phyloP scores from a whole-genome alignment of 2,797 vertebrate genomes.

The Gadopsis bispinosus region DNA sequence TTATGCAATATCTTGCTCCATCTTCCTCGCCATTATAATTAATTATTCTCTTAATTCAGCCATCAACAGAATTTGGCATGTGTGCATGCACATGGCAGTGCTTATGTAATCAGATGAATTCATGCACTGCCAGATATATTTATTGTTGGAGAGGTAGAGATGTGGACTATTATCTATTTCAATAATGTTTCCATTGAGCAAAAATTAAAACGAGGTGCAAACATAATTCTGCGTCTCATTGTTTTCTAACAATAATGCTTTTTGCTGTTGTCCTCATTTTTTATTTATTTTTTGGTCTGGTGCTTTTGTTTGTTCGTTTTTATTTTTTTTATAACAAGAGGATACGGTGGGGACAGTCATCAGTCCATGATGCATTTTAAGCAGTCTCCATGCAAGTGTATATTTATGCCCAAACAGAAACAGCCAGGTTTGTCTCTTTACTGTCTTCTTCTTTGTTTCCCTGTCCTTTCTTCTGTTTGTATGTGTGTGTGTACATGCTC shows the following conservation, averaged over 20 bases:
- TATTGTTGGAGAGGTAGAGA: constrained; percentile 39
- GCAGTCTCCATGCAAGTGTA: constrained; percentile 15
- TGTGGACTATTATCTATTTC: constrained; percentile 42
- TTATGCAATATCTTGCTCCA: constrained; percentile 66
- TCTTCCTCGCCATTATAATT: constrained; percentile 57
- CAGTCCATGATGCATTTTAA: constrained; percentile 22
- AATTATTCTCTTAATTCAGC: constrained; percentile 76
- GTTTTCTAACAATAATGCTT: constrained; percentile 27
- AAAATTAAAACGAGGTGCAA: constrained; percentile 45
- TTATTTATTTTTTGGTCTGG: not conserved
- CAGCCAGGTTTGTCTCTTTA: not conserved
- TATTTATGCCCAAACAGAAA: constrained; percentile 32
- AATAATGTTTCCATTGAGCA: constrained; percentile 33
- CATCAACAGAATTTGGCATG: constrained; percentile 57
- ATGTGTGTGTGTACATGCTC: not conserved
- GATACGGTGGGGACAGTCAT: constrained; percentile 35
- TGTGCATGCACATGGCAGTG: constrained; percentile 31
- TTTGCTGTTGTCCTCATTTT: constrained; percentile 25
- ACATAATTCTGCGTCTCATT: constrained; percentile 40
- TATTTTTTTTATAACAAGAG: constrained; percentile 25
- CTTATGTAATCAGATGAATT: constrained; percentile 68
- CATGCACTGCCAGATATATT: constrained; percentile 51
- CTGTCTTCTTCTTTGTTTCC: constrained; percentile 2
- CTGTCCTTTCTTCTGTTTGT: not conserved
- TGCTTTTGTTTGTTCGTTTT: constrained; percentile 13